Evolutionary conservation across 2,888 invertebrate species (phyloP).

Genomic region (Drosophila neotestacea): DNA sequence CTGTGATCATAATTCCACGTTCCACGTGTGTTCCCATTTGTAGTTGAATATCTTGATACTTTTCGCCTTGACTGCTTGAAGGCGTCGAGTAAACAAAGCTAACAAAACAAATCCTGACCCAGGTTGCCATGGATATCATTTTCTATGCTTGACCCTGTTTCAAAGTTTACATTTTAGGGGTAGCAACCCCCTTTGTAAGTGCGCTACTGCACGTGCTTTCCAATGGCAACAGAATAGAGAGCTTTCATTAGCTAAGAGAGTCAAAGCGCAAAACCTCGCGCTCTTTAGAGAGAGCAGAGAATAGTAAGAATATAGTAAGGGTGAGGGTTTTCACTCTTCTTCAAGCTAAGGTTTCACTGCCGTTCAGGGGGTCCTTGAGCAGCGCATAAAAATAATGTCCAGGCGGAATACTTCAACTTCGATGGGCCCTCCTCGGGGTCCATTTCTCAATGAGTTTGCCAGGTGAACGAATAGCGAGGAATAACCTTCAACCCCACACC

Average conservation of each 20-base stretch:
- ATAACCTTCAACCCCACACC: conserved; percentile 16
- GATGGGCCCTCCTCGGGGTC: conserved; percentile 49
- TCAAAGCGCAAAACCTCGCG: neutral
- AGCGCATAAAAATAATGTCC: conserved; percentile 64
- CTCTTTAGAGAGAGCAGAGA: neutral
- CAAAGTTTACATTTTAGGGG: conserved; percentile 15
- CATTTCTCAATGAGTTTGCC: conserved; percentile 51
- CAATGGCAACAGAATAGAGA: conserved; percentile 30
- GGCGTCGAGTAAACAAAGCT: conserved; percentile 54
- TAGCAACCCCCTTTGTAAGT: conserved; percentile 23
- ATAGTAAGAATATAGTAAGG: neutral
- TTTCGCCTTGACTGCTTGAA: conserved; percentile 29
- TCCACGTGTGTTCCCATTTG: conserved; percentile 40
- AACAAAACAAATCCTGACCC: conserved; percentile 22
- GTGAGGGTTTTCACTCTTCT: conserved; percentile 2
- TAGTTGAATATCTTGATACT: conserved; percentile 25
- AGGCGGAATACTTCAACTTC: conserved; percentile 52
- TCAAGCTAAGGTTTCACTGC: conserved; percentile 31
- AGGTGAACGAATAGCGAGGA: conserved; percentile 26
- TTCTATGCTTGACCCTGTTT: conserved; percentile 65
- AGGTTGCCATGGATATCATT: conserved; percentile 52
- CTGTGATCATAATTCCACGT: conserved; percentile 74
- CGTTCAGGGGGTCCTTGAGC: conserved; percentile 53
- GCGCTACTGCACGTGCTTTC: conserved; percentile 47
- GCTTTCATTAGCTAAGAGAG: conserved; percentile 29